Evolutionary conservation across 2,797 vertebrate species (phyloP), one percentile per base, ranked within the genome.

Genomic region (Sparidentex hasta): DNA sequence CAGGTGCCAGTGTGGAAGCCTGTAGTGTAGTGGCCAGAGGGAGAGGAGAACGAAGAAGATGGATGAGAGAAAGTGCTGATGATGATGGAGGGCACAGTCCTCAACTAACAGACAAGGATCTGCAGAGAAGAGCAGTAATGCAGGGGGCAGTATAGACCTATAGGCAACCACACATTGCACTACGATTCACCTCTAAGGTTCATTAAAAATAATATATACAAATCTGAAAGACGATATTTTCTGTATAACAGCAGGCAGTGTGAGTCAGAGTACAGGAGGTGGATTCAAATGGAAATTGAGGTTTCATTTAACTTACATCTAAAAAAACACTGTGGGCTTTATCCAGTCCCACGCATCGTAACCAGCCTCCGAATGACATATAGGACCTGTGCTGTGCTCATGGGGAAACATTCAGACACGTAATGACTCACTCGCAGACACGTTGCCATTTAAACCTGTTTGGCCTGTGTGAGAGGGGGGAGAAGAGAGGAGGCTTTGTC

Each of bases 361-460:
- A 72, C 63, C 51, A 65, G 50, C 61, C 43, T 43, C 18, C 2
- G 20, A 66, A 20, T 65, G 46, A 87, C 62, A 67, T 78, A 64
- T n/a, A 77, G 77, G 57, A 78, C 50, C 41, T 52, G 48, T 44
- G 62, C 66, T 14, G 51, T 20, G 52, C 50, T 69, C 29, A 13
- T 64, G 48, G 47, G 0, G 18, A 71, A 67, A 57, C 70, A 73
- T 77, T 86, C 59, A 88, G 70, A 85, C 76, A 21, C 78, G 80
- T 48, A 72, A 33, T 66, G 82, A 93, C 80, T 93, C 83, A 87
- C 62, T 67, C 71, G 59, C 57, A 52, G 44, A 81, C 80, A 82
- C 9, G 20, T 25, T 65, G 81, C 70, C 74, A 73, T 87, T 92
- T 65, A 93, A 94, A 95, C 92, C 92, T 29, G 92, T 94, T 90